Evolutionary conservation across 2,113 vertebrate genomes (phyloP), one percentile per base, ranked within the genome.

Genomic region (Ancistrus triradiatus): DNA sequence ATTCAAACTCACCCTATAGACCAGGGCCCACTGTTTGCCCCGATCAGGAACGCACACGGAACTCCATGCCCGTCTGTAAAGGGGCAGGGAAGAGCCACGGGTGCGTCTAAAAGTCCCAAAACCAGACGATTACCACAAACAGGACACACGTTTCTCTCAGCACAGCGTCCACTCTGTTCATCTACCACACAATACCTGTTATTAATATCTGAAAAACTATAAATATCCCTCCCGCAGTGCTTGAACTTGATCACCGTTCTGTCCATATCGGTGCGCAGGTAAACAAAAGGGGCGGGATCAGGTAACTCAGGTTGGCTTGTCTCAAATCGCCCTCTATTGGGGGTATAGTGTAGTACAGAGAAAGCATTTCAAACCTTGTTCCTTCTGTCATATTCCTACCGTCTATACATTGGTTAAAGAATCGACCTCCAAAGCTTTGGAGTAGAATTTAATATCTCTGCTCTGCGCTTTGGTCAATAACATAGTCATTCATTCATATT

Each of bases 141-240:
- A 15, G 60, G 73, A 56, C 70, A 60, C 65, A 14, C 37, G 1
- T 7, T 7, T 11, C 15, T 19, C 10, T 21, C 13, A 38, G 9
- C 33, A 27, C 7, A 1, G 3, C 21, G 3, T 17, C n/a, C 7
- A 10, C 13, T 17, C 0, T 24, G 17, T 9, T 25, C 6, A 38
- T 3, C 44, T 3, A 43, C 46, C 21, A 19, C 21, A 13, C 2
- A 14, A 5, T 11, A 31, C 7, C 4, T 7, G 3, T 14, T 9
- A 31, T 31, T 48, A 22, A 33, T 2, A 25, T 22, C 31, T 6
- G 74, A 67, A 33, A 79, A 74, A 4, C 47, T 58, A 46, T 69
- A 80, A 40, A 81, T 65, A 17, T 47, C 31, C 44, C 40, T 66
- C 17, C 59, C 69, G n/a, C 81, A 83, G 13, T 83, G 81, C 8